phyloP scores from a whole-genome alignment of 2,888 invertebrate genomes.

The Clivina fossor region DNA sequence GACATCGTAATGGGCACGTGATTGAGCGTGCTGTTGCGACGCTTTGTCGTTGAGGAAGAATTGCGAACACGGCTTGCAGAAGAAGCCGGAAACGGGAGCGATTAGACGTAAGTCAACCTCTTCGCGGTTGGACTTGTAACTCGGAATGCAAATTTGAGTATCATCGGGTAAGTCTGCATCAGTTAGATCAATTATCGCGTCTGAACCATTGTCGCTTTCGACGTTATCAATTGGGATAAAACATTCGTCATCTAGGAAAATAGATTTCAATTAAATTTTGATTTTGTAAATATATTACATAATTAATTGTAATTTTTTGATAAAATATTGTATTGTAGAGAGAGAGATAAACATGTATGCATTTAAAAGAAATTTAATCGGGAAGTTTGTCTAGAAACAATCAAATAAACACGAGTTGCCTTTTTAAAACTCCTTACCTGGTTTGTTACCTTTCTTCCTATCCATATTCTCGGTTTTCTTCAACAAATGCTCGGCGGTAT shows the following conservation, averaged over 20 bases:
- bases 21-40: slow-evolving; percentile 65
- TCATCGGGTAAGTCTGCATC: no score
- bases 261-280: no score
- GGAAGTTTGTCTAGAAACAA: no score
- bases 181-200: slow-evolving; percentile 48
- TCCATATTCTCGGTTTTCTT: slow-evolving; percentile 58
- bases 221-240: slow-evolving; percentile 49
- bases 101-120: slow-evolving; percentile 64
- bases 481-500: slow-evolving; percentile 74
- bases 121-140: slow-evolving; percentile 62
- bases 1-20: slow-evolving; percentile 67
- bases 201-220: slow-evolving; percentile 56
- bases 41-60: slow-evolving; percentile 65
- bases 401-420: no score
- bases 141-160: slow-evolving; percentile 56
- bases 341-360: no score
- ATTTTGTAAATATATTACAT: no score
- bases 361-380: no score
- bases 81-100: slow-evolving; percentile 63
- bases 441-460: slow-evolving; percentile 44
- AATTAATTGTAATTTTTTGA: no score
- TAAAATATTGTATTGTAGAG: no score
- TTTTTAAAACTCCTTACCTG: no score
- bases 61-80: slow-evolving; percentile 67
- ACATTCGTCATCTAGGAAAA: slow-evolving; percentile 52